phyloP scores from a whole-genome alignment of 2,797 vertebrate species.

The Mormyrops attenuatus region DNA sequence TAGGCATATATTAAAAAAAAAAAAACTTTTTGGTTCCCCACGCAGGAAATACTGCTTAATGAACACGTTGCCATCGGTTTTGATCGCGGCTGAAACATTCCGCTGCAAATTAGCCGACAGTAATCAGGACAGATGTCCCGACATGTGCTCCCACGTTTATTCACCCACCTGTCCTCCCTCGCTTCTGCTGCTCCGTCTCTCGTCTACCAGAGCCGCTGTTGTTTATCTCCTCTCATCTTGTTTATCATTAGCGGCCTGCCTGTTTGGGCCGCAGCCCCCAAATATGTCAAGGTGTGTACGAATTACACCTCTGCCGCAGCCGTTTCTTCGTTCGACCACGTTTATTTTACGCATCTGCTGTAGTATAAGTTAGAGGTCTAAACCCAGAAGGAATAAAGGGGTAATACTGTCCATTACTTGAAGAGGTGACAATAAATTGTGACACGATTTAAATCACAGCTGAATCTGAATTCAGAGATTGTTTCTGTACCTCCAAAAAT shows the following conservation, averaged over 20 bases:
- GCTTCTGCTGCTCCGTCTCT: constrained; percentile 54
- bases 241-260: constrained; percentile 59
- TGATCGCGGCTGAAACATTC: constrained; percentile 70
- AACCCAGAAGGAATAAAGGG: background rate
- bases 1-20: background rate
- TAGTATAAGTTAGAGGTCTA: background rate
- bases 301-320: constrained; percentile 19
- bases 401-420: background rate
- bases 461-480: background rate
- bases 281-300: background rate
- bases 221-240: constrained; percentile 65
- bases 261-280: constrained; percentile 17
- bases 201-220: constrained; percentile 70
- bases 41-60: constrained; percentile 25
- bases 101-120: constrained; percentile 70
- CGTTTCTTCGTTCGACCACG: background rate
- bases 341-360: background rate
- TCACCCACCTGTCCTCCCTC: constrained; percentile 56
- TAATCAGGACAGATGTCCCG: constrained; percentile 75
- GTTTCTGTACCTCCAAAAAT: background rate
- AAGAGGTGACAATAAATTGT: background rate
- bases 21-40: background rate
- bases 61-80: constrained; percentile 55
- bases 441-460: background rate
- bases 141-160: constrained; percentile 68